phyloP scores from a whole-genome alignment of 2,797 vertebrate species.

The Apogon talboti region DNA sequence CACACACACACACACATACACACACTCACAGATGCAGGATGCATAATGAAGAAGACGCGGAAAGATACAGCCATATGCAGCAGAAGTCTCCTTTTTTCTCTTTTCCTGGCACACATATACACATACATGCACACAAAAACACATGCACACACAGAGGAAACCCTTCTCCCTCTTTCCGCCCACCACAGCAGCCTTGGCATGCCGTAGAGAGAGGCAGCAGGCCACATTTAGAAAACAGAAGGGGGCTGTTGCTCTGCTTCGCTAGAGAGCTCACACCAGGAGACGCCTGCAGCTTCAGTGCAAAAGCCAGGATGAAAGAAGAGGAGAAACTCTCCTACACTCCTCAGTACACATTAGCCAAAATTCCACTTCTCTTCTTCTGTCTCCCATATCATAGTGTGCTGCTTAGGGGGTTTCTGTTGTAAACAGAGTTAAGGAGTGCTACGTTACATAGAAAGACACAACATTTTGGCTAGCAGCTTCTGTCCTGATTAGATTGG shows the following conservation, averaged over 20 bases:
- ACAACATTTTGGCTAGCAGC: conserved; percentile 37
- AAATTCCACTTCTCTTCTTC: conserved; percentile 50
- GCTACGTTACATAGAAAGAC: conserved; percentile 31
- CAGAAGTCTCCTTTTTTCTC: conserved; percentile 26
- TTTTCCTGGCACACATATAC: conserved; percentile 37
- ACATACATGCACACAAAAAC: conserved; percentile 32
- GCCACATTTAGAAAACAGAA: conserved; percentile 70
- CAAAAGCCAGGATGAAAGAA: conserved; percentile 54
- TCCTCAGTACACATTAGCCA: conserved; percentile 50
- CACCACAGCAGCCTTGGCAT: conserved; percentile 56
- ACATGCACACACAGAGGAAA: conserved; percentile 48
- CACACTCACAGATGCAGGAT: conserved; percentile 32
- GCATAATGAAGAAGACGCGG: conserved; percentile 50
- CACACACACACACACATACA: conserved; percentile 16
- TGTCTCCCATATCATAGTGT: conserved; percentile 33
- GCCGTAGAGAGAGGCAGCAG: conserved; percentile 57
- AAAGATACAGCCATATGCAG: conserved; percentile 39
- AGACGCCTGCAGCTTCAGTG: conserved; percentile 50
- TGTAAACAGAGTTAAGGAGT: conserved; percentile 40
- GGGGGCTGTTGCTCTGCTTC: conserved; percentile 65
- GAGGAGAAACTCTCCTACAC: conserved; percentile 49
- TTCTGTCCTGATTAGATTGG: conserved; percentile 44
- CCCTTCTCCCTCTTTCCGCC: conserved; percentile 47
- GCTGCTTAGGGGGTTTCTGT: conserved; percentile 42
- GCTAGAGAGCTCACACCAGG: conserved; percentile 55